Base-by-base conservation (phyloP, 2,113 vertebrate species). In the Vidua macroura region DNA sequence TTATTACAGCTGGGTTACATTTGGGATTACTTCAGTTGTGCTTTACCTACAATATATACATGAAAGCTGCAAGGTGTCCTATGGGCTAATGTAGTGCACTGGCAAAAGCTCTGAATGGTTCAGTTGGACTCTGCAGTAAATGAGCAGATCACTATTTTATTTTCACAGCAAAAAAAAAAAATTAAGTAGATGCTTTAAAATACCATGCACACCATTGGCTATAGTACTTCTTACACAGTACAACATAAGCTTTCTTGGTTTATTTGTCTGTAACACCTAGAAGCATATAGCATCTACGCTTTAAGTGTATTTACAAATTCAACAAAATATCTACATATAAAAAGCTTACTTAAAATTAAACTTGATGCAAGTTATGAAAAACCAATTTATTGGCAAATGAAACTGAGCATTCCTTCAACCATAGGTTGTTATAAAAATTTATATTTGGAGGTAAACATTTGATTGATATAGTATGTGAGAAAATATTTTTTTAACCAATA, bases 361-460 rank as follows among this genome's bases (percentile, higher is more conserved):
- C 99, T 99, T 99, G 99, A 99, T 99, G 99, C 99, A 99, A 99
- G 99, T 99, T 99, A 99, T 99, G 98, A 98, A 98, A 98, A 99
- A 98, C 97, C 95, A 98, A 98, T 98, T 98, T 98, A 99, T 98
- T 98, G 98, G 98, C 98, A 98, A 98, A 98, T 98, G 98, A 98
- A 98, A 98, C 98, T 96, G 98, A 98, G 98, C 98, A 98, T 98
- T 98, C 97, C 97, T 98, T 97, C 98, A 97, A 98, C 97, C 98
- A 98, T 98, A 98, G 98, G 98, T 97, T 98, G 97, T 94, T 96
- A 97, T 97, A 98, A 97, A 96, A 96, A 97, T 98, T 98, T 94
- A 95, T 98, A 97, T 94, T 92, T 97, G 97, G 98, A 98, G 96
- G 96, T 97, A 98, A 98, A 98, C 93, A 92, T 96, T 96, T 95